phyloP scores from a whole-genome alignment of 2,888 invertebrate genomes.

The Dendrolimus houi region DNA sequence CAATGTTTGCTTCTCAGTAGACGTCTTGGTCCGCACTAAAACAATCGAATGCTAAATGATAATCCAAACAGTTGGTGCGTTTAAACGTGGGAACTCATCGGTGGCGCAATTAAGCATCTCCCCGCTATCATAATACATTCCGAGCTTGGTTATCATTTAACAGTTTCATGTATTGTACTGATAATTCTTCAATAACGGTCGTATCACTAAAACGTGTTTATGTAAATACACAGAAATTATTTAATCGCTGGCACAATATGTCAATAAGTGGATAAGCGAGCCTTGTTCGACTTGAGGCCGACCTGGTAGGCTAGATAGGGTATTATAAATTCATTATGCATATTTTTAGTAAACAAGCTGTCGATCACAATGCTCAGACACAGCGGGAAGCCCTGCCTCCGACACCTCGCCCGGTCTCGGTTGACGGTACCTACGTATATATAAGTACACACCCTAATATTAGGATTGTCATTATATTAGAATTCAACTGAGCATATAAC shows the following conservation, averaged over 20 bases:
- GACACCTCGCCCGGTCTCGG: conserved; percentile 49
- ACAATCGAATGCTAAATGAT: conserved; percentile 74
- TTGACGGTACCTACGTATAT: conserved; percentile 23
- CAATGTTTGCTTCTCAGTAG: conserved; percentile 62
- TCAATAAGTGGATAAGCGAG: conserved; percentile 12
- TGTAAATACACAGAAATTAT: conserved; percentile 3
- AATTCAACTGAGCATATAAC: conserved; percentile 16
- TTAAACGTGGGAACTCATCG: conserved; percentile 71
- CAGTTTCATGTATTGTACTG: not conserved
- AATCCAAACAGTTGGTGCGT: conserved; percentile 67
- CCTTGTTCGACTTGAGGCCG: conserved; percentile 34
- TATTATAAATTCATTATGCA: conserved; percentile 77
- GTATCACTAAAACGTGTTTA: not conserved
- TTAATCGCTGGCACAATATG: conserved; percentile 1
- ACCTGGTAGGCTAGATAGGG: conserved; percentile 47
- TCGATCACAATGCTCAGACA: conserved; percentile 70
- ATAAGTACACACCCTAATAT: conserved; percentile 36
- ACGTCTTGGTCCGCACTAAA: conserved; percentile 70
- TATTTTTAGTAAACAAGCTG: conserved; percentile 77
- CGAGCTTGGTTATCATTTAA: conserved; percentile 10
- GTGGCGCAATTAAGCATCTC: conserved; percentile 63
- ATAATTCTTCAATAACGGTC: conserved; percentile 1
- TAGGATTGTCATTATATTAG: conserved; percentile 39
- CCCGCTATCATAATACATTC: conserved; percentile 39
- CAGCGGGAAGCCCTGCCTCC: conserved; percentile 63